Base-by-base conservation (phyloP, 2,797 vertebrate species). In the Sarcoramphus papa region DNA sequence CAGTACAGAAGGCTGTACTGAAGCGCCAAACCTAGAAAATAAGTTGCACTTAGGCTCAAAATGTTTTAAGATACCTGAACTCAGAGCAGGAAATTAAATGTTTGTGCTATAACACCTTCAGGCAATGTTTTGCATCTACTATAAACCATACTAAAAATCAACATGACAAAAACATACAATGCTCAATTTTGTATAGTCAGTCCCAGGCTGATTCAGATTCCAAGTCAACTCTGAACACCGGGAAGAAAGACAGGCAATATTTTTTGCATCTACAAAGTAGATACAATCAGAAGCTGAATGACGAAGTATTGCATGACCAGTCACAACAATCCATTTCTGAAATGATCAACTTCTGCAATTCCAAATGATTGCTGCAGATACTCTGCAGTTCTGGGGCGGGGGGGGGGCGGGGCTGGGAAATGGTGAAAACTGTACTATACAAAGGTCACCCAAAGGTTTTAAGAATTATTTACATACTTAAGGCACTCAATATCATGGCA, bases 1-100 rank as follows among this genome's bases (percentile, higher is more conserved):
- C 99, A 14, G 99, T 99, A 95, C 99, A 99, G 72, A 99, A 99
- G 17, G 99, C 99, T 28, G 99, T 99, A 97, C 99, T 99, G 98
- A 99, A 99, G 69, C 99, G 97, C 99, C 99, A 99, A 31, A 99
- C 99, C 99, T 99, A 93, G 77, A 97, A 98, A 93, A 97, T 62
- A 98, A 97, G 51, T 83, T 67, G 65, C 82, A 95, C 53, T 97
- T 87, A 97, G 93, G 92, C 88, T 97, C 89, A 88, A 88, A 77
- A 18, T 48, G 21, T 22, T 86, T 96, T 78, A 90, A 93, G 60
- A 54, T 14, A 84, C 8, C 88, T 31, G n/a, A 63, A 92, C n/a
- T 88, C 59, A 83, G 50, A 78, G 51, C 51, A 84, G n/a, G 6
- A 54, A 86, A 63, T 45, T 13, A 68, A 62, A 43, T 4, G 9